phyloP scores from a whole-genome alignment of 2,797 vertebrate genomes.

The Rhinogobio ventralis region DNA sequence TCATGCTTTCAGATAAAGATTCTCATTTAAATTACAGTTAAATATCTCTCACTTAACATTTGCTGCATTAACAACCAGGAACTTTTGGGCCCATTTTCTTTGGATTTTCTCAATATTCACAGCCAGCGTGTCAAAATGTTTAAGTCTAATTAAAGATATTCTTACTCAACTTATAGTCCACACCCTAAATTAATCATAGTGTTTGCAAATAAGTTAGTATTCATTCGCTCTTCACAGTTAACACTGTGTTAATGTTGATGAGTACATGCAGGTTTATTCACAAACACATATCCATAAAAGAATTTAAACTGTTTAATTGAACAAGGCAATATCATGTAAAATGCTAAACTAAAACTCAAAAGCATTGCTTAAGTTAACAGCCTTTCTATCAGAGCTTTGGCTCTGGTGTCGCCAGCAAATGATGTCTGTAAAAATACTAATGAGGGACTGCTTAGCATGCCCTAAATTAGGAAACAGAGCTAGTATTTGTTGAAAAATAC shows the following conservation, averaged over 20 bases:
- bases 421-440: constrained; percentile 70
- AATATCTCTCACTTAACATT: constrained; percentile 15
- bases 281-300: constrained; percentile 17
- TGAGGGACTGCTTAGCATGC: constrained; percentile 65
- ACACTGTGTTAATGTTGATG: constrained; percentile 6
- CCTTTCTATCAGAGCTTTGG: constrained; percentile 53
- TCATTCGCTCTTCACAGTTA: constrained; percentile 30
- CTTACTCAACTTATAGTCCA: neutral
- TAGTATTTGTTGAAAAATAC: constrained; percentile 71
- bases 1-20: constrained; percentile 28
- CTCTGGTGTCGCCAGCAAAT: constrained; percentile 66
- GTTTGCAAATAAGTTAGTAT: constrained; percentile 24
- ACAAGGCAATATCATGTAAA: constrained; percentile 40
- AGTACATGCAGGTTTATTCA: constrained; percentile 38
- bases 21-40: constrained; percentile 17
- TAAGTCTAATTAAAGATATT: constrained; percentile 44
- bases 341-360: constrained; percentile 17
- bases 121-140: constrained; percentile 47
- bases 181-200: constrained; percentile 22
- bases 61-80: constrained; percentile 18
- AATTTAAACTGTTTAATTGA: constrained; percentile 5
- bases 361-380: constrained; percentile 21
- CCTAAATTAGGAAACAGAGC: constrained; percentile 61
- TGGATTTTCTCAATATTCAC: constrained; percentile 58
- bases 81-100: constrained; percentile 44